These are phyloP conservation scores for Alouatta caraya DNA, from an alignment of 2,797 vertebrate genomes.

Conservation along the genomic window DNA sequence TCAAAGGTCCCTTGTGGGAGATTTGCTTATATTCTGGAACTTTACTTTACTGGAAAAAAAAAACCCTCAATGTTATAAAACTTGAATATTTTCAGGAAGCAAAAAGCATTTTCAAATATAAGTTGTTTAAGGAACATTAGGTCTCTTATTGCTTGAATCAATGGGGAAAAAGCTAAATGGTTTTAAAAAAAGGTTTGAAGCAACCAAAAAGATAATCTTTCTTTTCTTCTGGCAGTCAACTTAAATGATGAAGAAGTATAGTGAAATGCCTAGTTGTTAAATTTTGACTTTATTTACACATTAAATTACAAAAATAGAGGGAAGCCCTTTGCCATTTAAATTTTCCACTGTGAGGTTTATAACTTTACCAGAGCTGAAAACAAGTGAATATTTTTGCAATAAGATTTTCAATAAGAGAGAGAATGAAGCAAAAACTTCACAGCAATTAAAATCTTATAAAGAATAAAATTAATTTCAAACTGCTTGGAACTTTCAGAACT, in stretches of 20 bases:
- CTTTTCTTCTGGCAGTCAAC: conserved; percentile 28
- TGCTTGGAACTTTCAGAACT: not conserved
- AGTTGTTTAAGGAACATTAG: conserved; percentile 74
- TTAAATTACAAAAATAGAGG: conserved; percentile 46
- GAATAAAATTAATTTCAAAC: conserved; percentile 44
- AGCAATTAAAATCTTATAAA: conserved; percentile 50
- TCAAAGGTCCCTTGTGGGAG: conserved; percentile 48
- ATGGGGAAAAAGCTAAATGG: conserved; percentile 64
- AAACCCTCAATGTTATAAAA: conserved; percentile 53
- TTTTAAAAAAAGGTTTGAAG: conserved; percentile 57
- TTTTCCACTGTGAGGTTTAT: not conserved
- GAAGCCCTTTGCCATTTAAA: not conserved
- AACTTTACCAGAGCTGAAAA: conserved; percentile 41
- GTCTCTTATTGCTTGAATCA: conserved; percentile 66
- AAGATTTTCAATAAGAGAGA: conserved; percentile 39
- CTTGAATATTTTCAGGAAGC: conserved; percentile 62
- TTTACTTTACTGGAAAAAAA: conserved; percentile 65
- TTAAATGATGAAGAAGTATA: conserved; percentile 44
- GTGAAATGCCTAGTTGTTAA: conserved; percentile 21
- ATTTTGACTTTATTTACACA: conserved; percentile 65
- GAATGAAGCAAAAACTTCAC: conserved; percentile 9
- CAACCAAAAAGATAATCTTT: conserved; percentile 52
- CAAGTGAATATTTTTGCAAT: conserved; percentile 45
- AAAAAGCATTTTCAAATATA: conserved; percentile 58
- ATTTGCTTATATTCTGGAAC: conserved; percentile 62